Base-by-base conservation (phyloP, 2,113 vertebrate genomes). In the Leptobrachium leishanense region DNA sequence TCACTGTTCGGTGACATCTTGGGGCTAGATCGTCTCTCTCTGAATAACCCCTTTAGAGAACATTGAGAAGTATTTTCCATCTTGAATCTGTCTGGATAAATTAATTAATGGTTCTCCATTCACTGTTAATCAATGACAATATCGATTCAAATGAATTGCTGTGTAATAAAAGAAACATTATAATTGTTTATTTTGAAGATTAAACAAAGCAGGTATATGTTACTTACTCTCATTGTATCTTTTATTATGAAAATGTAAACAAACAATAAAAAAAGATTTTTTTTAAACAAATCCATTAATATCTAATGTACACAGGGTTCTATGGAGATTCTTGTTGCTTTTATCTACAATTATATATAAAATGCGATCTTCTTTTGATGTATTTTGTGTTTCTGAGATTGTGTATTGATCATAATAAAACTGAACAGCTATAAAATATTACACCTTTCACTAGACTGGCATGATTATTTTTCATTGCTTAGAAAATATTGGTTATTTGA, bases 41-140 rank as follows among this genome's bases (percentile, higher is more conserved):
- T 31, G 0, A 31, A 31, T 31, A 31, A 31, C 20, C 20, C 20
- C 20, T 31, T 31, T 31, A 31, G 20, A 31, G 20, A n/a, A 4
- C 43, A 43, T 44, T 69, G 44, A 65, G 66, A 53, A 79, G 65
- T 54, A 57, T 72, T 75, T 12, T 62, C 64, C 40, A 64, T 39
- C 76, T 57, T 53, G 12, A 79, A 72, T 79, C 8, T 43, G 50
- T 72, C 39, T 55, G 13, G 13, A 39, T 63, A 66, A 64, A 79
- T 54, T 46, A 79, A 20, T 43, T 66, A 53, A 41, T 42, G 39
- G 65, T 43, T 65, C 44, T 54, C 12, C 43, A 43, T 13, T 20
- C 40, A 57, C 46, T 76, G 40, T 43, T 54, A 63, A 79, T 66
- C 68, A 65, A 72, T 72, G 3, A n/a, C 6, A 13, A 2, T 50